A percentile compares a stretch with the other conserved stretches of the same genome.
Conservation (phyloP, 2,797 vertebrate species). For the Benthosema pterotum region DNA sequence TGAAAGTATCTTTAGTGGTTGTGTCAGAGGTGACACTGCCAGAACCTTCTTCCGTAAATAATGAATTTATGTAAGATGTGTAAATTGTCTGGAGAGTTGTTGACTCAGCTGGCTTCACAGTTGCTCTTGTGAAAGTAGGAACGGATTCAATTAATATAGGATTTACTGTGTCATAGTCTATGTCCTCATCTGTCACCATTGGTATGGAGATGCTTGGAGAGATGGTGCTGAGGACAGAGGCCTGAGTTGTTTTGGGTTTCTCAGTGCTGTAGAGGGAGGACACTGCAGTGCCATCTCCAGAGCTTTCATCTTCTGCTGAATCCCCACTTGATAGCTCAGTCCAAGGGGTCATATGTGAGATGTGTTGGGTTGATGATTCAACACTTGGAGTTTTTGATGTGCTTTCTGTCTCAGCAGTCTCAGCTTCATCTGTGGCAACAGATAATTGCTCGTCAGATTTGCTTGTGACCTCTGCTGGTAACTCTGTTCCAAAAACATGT, state of each 20-base stretch:
- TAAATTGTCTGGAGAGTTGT: background rate
- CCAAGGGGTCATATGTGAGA: slow-evolving; percentile 6
- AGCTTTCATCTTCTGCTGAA: slow-evolving; percentile 27
- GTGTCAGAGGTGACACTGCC: too few relatives aligned
- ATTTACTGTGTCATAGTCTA: too few relatives aligned
- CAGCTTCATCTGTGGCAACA: slow-evolving; percentile 43
- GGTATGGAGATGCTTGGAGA: too few relatives aligned
- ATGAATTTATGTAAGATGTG: background rate
- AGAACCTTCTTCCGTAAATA: too few relatives aligned
- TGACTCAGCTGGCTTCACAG: too few relatives aligned
- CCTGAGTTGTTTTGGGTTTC: too few relatives aligned
- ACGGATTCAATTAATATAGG: too few relatives aligned
- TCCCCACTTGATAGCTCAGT: slow-evolving; percentile 40
- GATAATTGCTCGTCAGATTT: slow-evolving; percentile 28
- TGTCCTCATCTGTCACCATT: too few relatives aligned
- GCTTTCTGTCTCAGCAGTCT: slow-evolving; percentile 32
- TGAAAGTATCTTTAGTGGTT: too few relatives aligned
- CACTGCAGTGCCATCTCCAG: slow-evolving; percentile 13
- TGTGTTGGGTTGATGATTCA: slow-evolving; percentile 30
- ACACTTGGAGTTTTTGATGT: slow-evolving; percentile 29
- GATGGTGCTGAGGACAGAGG: background rate
- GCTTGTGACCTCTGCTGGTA: slow-evolving; percentile 19
- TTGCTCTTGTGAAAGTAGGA: too few relatives aligned
- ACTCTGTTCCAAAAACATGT: background rate
- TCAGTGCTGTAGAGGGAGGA: slow-evolving; percentile 1